Evolutionary conservation across 2,113 vertebrate genomes (phyloP).

Genomic region (Mustela nigripes): DNA sequence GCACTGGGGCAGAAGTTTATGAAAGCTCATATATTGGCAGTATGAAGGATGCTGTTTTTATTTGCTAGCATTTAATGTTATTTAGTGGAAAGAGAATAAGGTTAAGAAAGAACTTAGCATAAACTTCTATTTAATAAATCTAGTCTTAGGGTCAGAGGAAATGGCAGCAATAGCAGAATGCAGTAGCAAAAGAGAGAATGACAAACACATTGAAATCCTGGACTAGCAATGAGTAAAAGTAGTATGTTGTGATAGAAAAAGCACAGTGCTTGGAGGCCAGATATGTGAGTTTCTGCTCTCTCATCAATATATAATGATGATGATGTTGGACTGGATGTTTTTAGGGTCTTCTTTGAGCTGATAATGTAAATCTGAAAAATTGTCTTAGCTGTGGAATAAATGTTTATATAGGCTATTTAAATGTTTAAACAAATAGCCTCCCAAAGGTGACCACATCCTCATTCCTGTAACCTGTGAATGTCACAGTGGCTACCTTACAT

Average conservation of each 20-base stretch:
- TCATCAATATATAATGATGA: background rate
- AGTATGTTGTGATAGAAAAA: background rate
- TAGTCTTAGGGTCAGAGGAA: constrained; percentile 2
- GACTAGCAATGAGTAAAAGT: background rate
- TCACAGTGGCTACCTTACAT: background rate
- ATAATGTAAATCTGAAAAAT: background rate
- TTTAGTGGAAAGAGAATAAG: background rate
- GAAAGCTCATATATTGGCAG: background rate
- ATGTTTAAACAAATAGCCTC: background rate
- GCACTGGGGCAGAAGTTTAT: background rate
- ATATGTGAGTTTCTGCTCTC: background rate
- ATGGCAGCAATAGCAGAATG: background rate
- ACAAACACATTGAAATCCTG: background rate
- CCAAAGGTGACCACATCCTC: background rate
- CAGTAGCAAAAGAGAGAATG: background rate
- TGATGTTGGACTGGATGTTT: background rate
- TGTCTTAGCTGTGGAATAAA: background rate
- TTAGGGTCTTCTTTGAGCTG: background rate
- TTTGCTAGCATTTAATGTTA: background rate
- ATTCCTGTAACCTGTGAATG: background rate
- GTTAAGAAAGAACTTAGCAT: background rate
- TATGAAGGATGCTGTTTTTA: background rate
- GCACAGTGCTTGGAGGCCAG: background rate
- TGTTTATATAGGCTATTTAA: background rate
- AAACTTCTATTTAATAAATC: constrained; percentile 25